Conservation (phyloP, 2,888 invertebrate species). For the Brassicogethes aeneus region DNA sequence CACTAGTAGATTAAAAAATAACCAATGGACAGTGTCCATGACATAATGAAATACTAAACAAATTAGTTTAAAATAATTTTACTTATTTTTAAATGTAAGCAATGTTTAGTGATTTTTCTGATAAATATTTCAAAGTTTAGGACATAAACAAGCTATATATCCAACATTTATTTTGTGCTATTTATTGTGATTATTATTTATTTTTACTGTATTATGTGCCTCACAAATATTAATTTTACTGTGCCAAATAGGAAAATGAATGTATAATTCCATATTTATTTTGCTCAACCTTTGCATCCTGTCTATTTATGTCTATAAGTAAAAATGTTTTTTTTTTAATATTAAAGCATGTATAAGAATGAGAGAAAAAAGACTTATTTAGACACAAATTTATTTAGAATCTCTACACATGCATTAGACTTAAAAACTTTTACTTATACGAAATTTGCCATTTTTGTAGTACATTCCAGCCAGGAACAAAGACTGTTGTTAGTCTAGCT, state of each 20-base stretch:
- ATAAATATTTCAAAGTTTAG: neutral
- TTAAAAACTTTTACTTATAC: conserved; percentile 1
- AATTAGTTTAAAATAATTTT: too few species aligned
- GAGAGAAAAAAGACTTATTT: conserved; percentile 5
- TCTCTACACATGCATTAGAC: neutral
- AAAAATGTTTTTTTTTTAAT: neutral
- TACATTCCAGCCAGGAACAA: neutral
- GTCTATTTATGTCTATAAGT: neutral
- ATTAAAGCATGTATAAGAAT: neutral
- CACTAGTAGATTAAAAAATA: too few species aligned
- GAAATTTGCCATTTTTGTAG: neutral
- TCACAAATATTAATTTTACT: neutral
- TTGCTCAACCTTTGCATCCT: neutral
- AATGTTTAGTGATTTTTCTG: too few species aligned
- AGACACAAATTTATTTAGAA: conserved; percentile 30
- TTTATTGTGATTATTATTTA: neutral
- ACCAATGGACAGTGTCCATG: too few species aligned
- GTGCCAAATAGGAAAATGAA: neutral
- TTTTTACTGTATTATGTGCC: neutral
- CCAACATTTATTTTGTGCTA: neutral
- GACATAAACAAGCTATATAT: neutral
- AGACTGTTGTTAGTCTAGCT: neutral
- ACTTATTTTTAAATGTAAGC: too few species aligned
- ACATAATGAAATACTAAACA: too few species aligned
- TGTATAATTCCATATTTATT: neutral